Conservation (phyloP, 92 coral and sea anemone species). For the Muricea muricata region DNA sequence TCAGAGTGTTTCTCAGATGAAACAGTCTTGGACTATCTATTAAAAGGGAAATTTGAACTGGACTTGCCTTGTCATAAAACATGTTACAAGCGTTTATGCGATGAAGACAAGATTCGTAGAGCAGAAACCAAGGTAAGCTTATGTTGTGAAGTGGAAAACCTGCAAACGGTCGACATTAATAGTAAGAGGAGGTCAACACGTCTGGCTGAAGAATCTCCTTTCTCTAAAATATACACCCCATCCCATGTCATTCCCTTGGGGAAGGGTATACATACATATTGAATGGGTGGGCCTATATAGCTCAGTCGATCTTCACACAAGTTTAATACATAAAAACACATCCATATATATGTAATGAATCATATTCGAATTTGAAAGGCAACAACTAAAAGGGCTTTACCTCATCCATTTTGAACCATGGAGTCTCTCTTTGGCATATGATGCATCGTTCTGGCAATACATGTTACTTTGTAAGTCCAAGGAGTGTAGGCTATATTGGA, state of each 20-base stretch:
- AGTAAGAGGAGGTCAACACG: slow-evolving; percentile 30
- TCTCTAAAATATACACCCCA: slow-evolving; percentile 29
- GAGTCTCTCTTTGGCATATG: slow-evolving; percentile 38
- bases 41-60: slow-evolving; percentile 26
- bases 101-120: slow-evolving; percentile 34
- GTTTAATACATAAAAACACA: background rate
- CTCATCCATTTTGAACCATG: slow-evolving; percentile 38
- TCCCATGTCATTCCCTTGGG: background rate
- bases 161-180: background rate
- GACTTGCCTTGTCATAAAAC: slow-evolving; percentile 43
- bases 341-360: background rate
- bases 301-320: slow-evolving; percentile 16
- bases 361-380: background rate
- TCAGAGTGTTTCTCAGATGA: slow-evolving; percentile 36
- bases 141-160: slow-evolving; percentile 33
- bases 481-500: background rate
- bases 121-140: slow-evolving; percentile 21
- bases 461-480: background rate
- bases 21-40: slow-evolving; percentile 7
- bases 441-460: background rate
- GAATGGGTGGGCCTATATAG: slow-evolving; percentile 21
- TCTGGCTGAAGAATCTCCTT: slow-evolving; percentile 5
- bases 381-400: slow-evolving; percentile 12
- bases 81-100: slow-evolving; percentile 38
- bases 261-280: background rate